Evolutionary conservation across 2,888 invertebrate genomes (phyloP).

Genomic region (Biston stratarius): DNA sequence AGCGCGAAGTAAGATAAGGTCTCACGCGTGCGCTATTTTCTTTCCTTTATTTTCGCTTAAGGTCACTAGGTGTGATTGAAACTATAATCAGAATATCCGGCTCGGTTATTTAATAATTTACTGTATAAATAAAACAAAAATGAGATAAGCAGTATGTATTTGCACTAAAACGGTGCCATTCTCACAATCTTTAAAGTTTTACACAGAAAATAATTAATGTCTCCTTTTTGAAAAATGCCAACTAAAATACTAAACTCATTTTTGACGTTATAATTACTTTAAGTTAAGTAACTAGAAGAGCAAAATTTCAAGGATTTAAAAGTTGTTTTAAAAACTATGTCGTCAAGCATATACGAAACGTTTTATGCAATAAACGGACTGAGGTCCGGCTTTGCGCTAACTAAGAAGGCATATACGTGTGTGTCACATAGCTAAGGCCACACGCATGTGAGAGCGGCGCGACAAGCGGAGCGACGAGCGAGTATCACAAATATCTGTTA

Average conservation of each 20-base stretch:
- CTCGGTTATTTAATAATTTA: no score
- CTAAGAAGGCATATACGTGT: slow-evolving; percentile 24
- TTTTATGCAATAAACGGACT: slow-evolving; percentile 22
- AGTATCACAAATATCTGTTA: not conserved
- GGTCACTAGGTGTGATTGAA: no score
- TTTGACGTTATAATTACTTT: not conserved
- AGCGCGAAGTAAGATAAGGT: no score
- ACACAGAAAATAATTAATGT: no score
- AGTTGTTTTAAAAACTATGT: not conserved
- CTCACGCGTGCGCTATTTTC: no score
- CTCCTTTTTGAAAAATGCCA: no score
- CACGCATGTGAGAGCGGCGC: slow-evolving; percentile 45
- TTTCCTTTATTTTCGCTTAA: no score
- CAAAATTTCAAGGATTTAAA: not conserved
- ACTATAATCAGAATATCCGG: no score
- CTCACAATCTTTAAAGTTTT: no score
- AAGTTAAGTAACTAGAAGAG: not conserved
- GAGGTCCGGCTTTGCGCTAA: slow-evolving; percentile 23
- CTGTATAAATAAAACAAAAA: no score
- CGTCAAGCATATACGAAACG: slow-evolving; percentile 9
- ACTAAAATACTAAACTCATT: no score
- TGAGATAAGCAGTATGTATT: not conserved
- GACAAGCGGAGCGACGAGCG: slow-evolving; percentile 19
- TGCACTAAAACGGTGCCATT: not conserved
- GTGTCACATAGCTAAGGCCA: slow-evolving; percentile 25